These are phyloP conservation scores for Penaeus monodon DNA, from an alignment of 2,888 invertebrate species.

Conservation along the genomic window DNA sequence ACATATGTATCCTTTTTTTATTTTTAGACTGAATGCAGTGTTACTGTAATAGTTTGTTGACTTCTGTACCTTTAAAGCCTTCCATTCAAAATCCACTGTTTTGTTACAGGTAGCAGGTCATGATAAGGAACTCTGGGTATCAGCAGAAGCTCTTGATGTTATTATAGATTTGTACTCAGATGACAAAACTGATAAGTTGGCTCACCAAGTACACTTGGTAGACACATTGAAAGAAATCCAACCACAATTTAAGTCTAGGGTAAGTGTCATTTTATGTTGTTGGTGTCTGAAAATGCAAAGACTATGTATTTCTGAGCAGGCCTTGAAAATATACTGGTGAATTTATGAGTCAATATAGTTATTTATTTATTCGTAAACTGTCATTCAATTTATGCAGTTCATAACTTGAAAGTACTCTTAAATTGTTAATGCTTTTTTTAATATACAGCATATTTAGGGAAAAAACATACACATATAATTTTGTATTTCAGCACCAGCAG, in stretches of 20 bases:
- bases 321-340: too few species aligned
- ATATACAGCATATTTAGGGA: neutral
- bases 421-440: neutral
- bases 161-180: slow-evolving; percentile 84
- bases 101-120: slow-evolving; percentile 49
- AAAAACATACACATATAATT: neutral
- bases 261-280: slow-evolving; percentile 68
- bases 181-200: slow-evolving; percentile 79
- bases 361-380: too few species aligned
- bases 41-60: neutral
- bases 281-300: too few species aligned
- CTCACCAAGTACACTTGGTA: slow-evolving; percentile 77
- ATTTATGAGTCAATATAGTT: too few species aligned
- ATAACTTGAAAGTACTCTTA: neutral
- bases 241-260: slow-evolving; percentile 78
- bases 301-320: too few species aligned
- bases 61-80: neutral
- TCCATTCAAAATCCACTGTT: neutral
- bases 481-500: slow-evolving; percentile 66
- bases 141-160: slow-evolving; percentile 82
- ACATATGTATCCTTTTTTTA: too few species aligned
- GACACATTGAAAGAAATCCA: slow-evolving; percentile 75
- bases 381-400: too few species aligned
- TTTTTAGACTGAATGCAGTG: too few species aligned
- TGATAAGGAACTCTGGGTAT: slow-evolving; percentile 79